These are phyloP conservation scores for Bombus confusus DNA, from an alignment of 1,140 invertebrate species.

Conservation along the genomic window DNA sequence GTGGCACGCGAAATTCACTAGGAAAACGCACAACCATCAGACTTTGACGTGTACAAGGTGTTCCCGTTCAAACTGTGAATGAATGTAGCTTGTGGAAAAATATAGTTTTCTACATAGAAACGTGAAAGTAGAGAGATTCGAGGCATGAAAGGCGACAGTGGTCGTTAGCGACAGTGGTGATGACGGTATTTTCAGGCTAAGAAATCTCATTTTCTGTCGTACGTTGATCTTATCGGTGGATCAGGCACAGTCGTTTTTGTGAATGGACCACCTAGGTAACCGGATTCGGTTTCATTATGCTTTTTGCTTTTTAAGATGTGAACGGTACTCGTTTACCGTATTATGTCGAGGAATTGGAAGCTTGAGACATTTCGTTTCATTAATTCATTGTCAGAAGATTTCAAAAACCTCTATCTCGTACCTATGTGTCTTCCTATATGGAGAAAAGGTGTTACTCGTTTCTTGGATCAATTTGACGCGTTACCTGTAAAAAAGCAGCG, in stretches of 20 bases:
- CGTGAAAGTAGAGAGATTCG: background rate
- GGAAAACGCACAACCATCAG: no score
- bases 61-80: background rate
- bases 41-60: background rate
- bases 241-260: background rate
- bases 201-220: background rate
- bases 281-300: background rate
- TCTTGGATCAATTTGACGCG: background rate
- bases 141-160: no score
- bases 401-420: background rate
- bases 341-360: background rate
- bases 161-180: background rate
- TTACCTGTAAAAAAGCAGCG: background rate
- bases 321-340: background rate
- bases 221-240: slow-evolving; percentile 1
- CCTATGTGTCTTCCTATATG: background rate
- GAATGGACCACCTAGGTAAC: background rate
- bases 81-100: background rate
- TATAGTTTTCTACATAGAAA: background rate
- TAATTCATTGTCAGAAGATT: background rate
- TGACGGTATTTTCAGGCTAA: background rate
- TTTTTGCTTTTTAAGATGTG: background rate
- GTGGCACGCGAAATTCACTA: background rate
- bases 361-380: background rate
- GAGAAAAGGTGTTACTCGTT: background rate